A percentile compares a stretch with the other conserved stretches of the same genome.
phyloP scores from a whole-genome alignment of 1,140 invertebrate species.

The Streblospio benedicti region DNA sequence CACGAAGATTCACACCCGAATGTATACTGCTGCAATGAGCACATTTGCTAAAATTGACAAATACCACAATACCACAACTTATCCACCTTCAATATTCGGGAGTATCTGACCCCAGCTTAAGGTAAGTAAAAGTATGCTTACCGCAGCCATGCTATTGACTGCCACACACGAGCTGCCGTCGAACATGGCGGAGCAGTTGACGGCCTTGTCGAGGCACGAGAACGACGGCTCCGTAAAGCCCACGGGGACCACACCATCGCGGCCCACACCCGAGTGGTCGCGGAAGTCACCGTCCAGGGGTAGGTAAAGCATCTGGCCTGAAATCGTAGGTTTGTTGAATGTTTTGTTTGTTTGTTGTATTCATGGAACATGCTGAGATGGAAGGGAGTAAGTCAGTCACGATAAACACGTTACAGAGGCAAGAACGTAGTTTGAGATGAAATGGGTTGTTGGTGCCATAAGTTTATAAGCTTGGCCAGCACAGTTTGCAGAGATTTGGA shows the following conservation, averaged over 20 bases:
- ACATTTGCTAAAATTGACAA: background rate
- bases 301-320: slow-evolving; percentile 7
- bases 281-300: slow-evolving; percentile 9
- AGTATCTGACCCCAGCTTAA: background rate
- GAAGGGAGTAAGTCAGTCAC: too few relatives aligned
- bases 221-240: slow-evolving; percentile 2
- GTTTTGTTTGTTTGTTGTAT: background rate
- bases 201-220: slow-evolving; percentile 8
- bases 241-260: background rate
- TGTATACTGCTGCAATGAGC: background rate
- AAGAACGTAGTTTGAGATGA: too few relatives aligned
- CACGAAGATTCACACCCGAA: background rate
- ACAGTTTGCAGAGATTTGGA: too few relatives aligned
- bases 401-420: too few relatives aligned
- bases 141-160: background rate
- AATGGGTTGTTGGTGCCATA: too few relatives aligned
- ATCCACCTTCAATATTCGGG: background rate
- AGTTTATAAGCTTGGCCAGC: too few relatives aligned
- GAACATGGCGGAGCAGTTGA: slow-evolving; percentile 13
- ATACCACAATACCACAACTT: background rate
- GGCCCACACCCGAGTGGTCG: slow-evolving; percentile 11
- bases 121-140: background rate
- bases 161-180: slow-evolving; percentile 5
- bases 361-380: too few relatives aligned
- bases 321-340: background rate